Evolutionary conservation across 2,113 vertebrate species (phyloP).

Genomic region (Upupa epops): DNA sequence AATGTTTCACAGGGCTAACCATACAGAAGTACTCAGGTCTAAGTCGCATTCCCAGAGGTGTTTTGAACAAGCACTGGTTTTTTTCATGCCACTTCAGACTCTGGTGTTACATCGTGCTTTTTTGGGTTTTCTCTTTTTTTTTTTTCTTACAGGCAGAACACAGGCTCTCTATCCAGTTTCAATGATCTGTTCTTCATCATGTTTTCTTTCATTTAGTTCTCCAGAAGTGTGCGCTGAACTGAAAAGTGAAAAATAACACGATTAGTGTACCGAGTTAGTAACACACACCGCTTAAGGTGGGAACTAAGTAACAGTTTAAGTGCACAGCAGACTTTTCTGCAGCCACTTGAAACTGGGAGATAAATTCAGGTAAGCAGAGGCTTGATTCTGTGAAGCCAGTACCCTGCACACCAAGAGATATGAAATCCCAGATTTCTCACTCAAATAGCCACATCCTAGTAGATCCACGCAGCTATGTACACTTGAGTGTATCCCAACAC

Average conservation of each 20-base stretch:
- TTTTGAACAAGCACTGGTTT: not conserved
- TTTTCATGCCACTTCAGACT: not conserved
- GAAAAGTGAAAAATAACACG: not conserved
- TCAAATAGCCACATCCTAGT: not conserved
- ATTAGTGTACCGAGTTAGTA: not conserved
- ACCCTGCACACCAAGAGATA: not conserved
- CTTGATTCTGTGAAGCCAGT: not conserved
- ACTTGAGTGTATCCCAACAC: not conserved
- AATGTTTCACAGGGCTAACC: constrained; percentile 44
- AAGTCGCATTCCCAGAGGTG: not conserved
- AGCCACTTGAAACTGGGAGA: not conserved
- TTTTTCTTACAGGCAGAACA: not conserved
- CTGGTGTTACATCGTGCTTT: not conserved
- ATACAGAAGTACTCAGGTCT: constrained; percentile 18
- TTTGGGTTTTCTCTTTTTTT: not conserved
- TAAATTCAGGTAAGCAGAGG: not conserved
- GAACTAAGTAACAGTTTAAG: not conserved
- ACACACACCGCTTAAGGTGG: too few relatives aligned
- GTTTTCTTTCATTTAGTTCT: constrained; percentile 35
- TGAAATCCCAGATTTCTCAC: not conserved
- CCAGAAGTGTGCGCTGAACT: constrained; percentile 70
- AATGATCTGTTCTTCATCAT: not conserved
- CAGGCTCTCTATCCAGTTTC: constrained; percentile 49
- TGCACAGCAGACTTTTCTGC: not conserved
- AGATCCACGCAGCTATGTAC: not conserved